Base-by-base conservation (phyloP, 2,888 invertebrate species). In the Campoplex capitator region DNA sequence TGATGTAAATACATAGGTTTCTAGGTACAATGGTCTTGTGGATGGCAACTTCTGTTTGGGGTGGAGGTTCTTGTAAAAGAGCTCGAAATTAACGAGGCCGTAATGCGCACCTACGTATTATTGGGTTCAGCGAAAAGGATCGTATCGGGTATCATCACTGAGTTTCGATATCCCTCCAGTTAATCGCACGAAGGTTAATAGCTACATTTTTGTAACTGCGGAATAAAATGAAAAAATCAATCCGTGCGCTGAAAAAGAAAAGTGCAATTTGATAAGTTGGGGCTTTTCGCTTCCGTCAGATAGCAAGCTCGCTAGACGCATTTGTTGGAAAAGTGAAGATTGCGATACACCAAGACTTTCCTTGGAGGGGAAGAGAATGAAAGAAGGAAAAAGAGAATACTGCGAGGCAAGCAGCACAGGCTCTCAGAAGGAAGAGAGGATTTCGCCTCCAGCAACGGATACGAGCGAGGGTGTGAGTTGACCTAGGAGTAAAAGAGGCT, bases 311-410 rank as follows among this genome's bases (percentile, higher is more conserved):
- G 58, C 42, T 62, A 67, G 32, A 51, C 54, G 48, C 80, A 73
- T 81, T 77, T 68, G 86, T 83, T 83, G 68, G 83, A 73, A 73
- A 81, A 86, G 84, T 80, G 86, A 84, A 87, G 86, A 88, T 88
- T 87, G 86, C 80, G 70, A 82, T 58, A 38, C 51, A 80, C 35
- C 77, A 77, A 45, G 71, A 80, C 71, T 42, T 68, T 35, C 51
- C 16, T 28, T 6, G 38, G 42, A 13, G 68, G 35, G 62, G 65
- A 65, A 85, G 65, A 13, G 76, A 18, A 38, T 32, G 65, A 11
- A 32, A 23, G n/a, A 65, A 65, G 35, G 23, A 13, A 18, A 35
- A 42, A 56, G 48, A n/a, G 45, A 58, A 48, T 68, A 13, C 68
- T 56, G 75, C 58, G 32, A 70, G 51, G 58, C 23, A 23, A 23